Base-by-base conservation (phyloP, 2,113 vertebrate genomes). In the Castor canadensis region DNA sequence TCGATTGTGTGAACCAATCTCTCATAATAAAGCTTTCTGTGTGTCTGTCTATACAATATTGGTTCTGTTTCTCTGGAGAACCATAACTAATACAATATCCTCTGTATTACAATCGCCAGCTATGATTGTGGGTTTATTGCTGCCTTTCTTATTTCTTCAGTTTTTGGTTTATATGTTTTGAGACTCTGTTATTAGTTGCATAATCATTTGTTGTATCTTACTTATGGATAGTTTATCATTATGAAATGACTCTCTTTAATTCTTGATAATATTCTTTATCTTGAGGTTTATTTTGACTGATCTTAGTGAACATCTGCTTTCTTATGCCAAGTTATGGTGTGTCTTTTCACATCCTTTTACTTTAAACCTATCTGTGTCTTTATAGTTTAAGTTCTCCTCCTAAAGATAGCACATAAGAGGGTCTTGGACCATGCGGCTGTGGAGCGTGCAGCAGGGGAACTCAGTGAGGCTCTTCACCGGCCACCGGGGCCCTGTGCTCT, bases 401-500 rank as follows among this genome's bases (percentile, higher is more conserved):
- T 87, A 5, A 45, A 71, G 13, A 56, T 38, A 72, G n/a, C 3
- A 1, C 38, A 54, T 38, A 72, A 43, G 10, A 56, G 24, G 3
- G 38, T 12, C 72, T 72, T 60, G 5, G 6, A 30, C 99, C 0
- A 99, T 99, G 11, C 99, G 99, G 1, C 98, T 99, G 45, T 99
- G 99, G 99, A 99, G 99, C 94, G 98, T 99, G 10, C 99, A 99
- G 97, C 99, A 99, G 98, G 99, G 99, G 60, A 98, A 98, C 90
- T 99, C 99, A 0, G 99, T 99, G 40, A 98, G 99, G 8, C 99
- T 99, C 5, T 99, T 99, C 98, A 99, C 99, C 0, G 99, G 99
- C 43, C 99, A 99, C 97, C 98, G 99, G 0, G 99, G 99, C 24
- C 99, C 99, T 0, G 99, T 99, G 80, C 98, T 99, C 1, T 98